These are phyloP conservation scores for Stegodyphus dumicola DNA, from an alignment of 1,140 invertebrate genomes.

Conservation along the genomic window DNA sequence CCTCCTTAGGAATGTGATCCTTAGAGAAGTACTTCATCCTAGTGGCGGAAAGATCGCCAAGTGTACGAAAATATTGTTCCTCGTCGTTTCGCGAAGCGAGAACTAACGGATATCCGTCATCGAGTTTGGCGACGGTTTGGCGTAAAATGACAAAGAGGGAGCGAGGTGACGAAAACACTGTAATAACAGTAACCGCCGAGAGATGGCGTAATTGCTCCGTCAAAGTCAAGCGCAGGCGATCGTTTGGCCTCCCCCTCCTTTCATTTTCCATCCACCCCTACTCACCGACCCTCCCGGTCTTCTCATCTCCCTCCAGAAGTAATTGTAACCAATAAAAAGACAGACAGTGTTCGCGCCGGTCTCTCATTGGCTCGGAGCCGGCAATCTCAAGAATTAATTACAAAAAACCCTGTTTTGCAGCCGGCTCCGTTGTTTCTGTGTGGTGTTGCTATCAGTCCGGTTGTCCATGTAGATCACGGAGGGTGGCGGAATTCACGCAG, in stretches of 20 bases:
- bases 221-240: conserved; percentile 5
- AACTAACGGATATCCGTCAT: background rate
- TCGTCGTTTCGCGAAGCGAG: too few species aligned
- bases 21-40: too few species aligned
- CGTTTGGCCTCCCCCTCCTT: conserved; percentile 44
- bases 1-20: too few species aligned
- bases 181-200: conserved; percentile 52
- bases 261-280: conserved; percentile 33
- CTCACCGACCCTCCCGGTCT: background rate
- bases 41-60: too few species aligned
- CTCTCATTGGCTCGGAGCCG: conserved; percentile 40
- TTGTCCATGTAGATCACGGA: conserved; percentile 53
- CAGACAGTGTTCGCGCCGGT: conserved; percentile 39
- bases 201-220: conserved; percentile 59
- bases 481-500: conserved; percentile 44
- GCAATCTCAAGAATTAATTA: conserved; percentile 55
- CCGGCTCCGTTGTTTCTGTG: conserved; percentile 24
- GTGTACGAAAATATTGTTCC: too few species aligned
- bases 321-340: conserved; percentile 60
- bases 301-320: conserved; percentile 35
- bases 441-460: conserved; percentile 26
- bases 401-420: conserved; percentile 41
- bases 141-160: background rate
- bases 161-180: conserved; percentile 39
- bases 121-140: conserved; percentile 2